phyloP scores from a whole-genome alignment of 1,140 invertebrate genomes.

The Brachionus calyciflorus region DNA sequence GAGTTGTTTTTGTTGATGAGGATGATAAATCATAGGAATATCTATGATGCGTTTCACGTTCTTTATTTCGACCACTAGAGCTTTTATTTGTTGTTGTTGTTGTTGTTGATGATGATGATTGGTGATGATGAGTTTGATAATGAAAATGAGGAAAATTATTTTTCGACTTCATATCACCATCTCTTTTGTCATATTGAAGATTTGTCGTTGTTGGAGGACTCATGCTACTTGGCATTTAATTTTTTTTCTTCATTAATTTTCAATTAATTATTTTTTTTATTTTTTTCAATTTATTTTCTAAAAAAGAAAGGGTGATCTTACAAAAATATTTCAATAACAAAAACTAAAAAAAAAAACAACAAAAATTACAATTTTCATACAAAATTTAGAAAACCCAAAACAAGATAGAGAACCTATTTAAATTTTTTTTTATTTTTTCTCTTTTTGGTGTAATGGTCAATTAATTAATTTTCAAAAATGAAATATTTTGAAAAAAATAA shows the following conservation, averaged over 20 bases:
- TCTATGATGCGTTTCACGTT: constrained; percentile 26
- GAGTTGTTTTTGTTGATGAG: background rate
- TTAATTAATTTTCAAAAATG: constrained; percentile 34
- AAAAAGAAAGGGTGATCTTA: background rate
- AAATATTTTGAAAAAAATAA: constrained; percentile 4
- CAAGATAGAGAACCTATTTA: background rate
- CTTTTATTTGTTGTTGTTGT: constrained; percentile 1
- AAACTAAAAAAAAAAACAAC: background rate
- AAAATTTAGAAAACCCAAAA: background rate
- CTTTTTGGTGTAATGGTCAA: constrained; percentile 23
- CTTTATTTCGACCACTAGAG: constrained; percentile 18
- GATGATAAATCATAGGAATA: constrained; percentile 27
- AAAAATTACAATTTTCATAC: background rate
- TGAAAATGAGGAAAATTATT: too few relatives aligned
- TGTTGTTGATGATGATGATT: background rate
- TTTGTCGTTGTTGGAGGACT: constrained; percentile 13
- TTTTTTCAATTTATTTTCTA: background rate
- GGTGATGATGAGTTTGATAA: background rate
- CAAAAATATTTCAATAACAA: background rate
- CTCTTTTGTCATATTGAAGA: constrained; percentile 18
- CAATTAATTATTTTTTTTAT: background rate
- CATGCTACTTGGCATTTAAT: constrained; percentile 29
- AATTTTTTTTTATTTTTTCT: background rate
- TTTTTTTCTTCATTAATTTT: constrained; percentile 34
- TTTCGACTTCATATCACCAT: background rate